These are phyloP conservation scores for Steatocranus sp. DNA, from an alignment of 2,797 vertebrate species.

Conservation along the genomic window DNA sequence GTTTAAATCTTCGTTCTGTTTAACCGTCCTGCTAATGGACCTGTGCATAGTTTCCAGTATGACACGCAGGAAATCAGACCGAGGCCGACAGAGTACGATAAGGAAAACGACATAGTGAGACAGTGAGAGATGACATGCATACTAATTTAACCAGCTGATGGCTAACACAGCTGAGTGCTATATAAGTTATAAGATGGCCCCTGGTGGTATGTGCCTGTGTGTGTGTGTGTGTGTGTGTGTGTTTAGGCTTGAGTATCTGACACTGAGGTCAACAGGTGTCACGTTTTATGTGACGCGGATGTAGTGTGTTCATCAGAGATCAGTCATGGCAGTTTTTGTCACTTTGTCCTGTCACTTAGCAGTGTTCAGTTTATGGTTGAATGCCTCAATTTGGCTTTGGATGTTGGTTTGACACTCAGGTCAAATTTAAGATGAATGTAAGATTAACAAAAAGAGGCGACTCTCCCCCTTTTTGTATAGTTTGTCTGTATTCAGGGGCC, in stretches of 20 bases:
- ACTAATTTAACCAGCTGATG: constrained; percentile 59
- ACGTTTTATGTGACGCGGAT: constrained; percentile 17
- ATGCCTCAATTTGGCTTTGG: neutral
- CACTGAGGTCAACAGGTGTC: constrained; percentile 55
- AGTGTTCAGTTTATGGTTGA: neutral
- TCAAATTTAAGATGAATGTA: neutral
- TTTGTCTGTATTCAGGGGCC: neutral
- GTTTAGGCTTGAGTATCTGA: neutral
- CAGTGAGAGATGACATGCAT: constrained; percentile 14
- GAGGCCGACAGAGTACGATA: neutral
- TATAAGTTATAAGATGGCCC: constrained; percentile 44
- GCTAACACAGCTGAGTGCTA: constrained; percentile 60
- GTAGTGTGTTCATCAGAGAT: neutral
- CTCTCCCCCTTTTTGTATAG: neutral
- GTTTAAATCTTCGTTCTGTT: neutral
- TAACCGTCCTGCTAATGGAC: neutral
- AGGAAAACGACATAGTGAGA: neutral
- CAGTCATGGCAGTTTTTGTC: constrained; percentile 6
- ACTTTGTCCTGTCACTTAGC: neutral
- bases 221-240: neutral
- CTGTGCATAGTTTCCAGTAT: neutral
- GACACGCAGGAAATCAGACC: neutral
- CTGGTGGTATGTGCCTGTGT: constrained; percentile 1
- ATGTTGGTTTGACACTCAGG: neutral
- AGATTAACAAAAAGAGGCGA: neutral